Percentiles rank a stretch among this genome's conserved stretches.
phyloP scores from a whole-genome alignment of 2,797 vertebrate genomes.

The Typhlichthys eigenmanni region DNA sequence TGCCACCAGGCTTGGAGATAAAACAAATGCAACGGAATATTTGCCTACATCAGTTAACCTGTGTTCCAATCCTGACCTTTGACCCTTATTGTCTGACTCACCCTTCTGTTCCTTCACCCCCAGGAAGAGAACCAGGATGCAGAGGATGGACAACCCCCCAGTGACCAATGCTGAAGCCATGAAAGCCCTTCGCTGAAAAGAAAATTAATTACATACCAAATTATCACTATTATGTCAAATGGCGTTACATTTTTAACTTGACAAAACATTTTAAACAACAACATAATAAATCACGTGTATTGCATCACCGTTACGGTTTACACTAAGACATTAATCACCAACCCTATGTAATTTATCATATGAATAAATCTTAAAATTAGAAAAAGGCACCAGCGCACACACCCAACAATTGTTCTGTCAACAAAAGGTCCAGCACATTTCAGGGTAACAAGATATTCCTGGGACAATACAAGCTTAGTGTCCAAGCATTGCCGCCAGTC shows the following conservation, averaged over 20 bases:
- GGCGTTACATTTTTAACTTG: no score
- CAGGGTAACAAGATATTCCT: constrained; percentile 69
- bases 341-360: neutral
- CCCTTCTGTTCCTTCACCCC: constrained; percentile 71
- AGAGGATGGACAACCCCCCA: constrained; percentile 65
- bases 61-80: neutral
- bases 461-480: constrained; percentile 41
- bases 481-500: constrained; percentile 42
- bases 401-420: constrained; percentile 20
- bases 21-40: no score
- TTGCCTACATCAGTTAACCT: neutral
- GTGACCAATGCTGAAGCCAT: constrained; percentile 65
- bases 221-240: no score
- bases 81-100: constrained; percentile 30
- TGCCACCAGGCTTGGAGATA: no score
- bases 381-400: neutral
- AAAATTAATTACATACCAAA: neutral
- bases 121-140: constrained; percentile 69
- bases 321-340: no score
- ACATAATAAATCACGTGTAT: neutral
- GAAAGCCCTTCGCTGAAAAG: constrained; percentile 61
- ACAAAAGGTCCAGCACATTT: constrained; percentile 39
- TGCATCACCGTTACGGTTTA: neutral
- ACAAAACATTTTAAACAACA: no score
- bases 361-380: neutral